These are phyloP conservation scores for Hydrolagus affinis DNA, from an alignment of 2,113 vertebrate genomes.

Conservation along the genomic window DNA sequence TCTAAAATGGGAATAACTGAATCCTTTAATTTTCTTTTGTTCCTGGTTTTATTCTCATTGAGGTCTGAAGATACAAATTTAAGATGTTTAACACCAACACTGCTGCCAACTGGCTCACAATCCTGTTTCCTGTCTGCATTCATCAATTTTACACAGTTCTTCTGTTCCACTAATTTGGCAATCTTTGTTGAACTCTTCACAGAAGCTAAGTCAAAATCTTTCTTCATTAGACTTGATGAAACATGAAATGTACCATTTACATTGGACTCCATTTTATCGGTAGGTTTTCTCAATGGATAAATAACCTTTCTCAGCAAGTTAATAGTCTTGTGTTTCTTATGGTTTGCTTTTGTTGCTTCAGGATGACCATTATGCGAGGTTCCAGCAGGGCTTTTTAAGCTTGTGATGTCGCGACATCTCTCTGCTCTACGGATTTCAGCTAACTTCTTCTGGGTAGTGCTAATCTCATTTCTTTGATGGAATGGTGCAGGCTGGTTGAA, in stretches of 20 bases:
- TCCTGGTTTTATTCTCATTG: background rate
- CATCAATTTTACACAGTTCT: background rate
- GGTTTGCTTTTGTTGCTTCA: background rate
- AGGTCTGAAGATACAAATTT: constrained; percentile 6
- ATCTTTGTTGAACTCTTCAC: background rate
- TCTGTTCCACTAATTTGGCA: background rate
- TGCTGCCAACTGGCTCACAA: background rate
- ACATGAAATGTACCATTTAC: background rate
- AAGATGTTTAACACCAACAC: constrained; percentile 20
- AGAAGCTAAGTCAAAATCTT: background rate
- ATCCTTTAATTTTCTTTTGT: background rate
- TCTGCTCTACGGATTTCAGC: background rate
- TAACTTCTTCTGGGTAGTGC: background rate
- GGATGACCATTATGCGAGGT: background rate
- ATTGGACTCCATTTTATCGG: background rate
- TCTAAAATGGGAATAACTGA: constrained; percentile 1
- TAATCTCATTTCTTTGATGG: background rate
- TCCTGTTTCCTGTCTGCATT: background rate
- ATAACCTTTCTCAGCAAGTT: background rate
- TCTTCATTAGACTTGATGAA: background rate
- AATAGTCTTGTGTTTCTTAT: background rate
- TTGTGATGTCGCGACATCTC: background rate
- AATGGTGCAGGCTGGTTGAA: background rate
- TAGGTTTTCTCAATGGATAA: background rate
- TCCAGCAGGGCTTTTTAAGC: background rate